phyloP scores from a whole-genome alignment of 2,797 vertebrate genomes.

The Lycodopsis pacificus region DNA sequence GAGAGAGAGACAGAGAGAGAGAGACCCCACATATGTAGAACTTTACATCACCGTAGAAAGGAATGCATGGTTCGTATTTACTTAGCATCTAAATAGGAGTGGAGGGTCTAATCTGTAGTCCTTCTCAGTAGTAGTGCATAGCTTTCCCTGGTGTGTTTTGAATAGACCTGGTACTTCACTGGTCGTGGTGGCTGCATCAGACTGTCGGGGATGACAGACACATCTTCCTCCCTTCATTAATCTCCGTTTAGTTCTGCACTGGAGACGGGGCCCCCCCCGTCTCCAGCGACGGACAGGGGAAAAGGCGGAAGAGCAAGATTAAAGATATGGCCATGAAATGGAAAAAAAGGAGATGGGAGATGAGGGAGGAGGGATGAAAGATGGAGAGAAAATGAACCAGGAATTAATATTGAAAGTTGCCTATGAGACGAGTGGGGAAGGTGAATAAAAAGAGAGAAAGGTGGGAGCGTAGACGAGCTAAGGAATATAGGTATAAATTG shows the following conservation, averaged over 20 bases:
- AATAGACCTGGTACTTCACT: conserved; percentile 60
- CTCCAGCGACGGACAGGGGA: conserved; percentile 52
- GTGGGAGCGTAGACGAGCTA: conserved; percentile 31
- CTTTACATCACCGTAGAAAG: conserved; percentile 29
- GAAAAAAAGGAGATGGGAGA: conserved; percentile 65
- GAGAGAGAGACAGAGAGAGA: conserved; percentile 47
- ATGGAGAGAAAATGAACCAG: conserved; percentile 41
- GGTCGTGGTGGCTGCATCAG: conserved; percentile 66
- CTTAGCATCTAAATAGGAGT: conserved; percentile 55
- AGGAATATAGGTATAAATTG: conserved; percentile 68
- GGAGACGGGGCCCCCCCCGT: too few species aligned
- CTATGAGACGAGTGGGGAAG: conserved; percentile 38
- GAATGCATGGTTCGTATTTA: conserved; percentile 56
- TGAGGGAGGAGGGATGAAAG: conserved; percentile 34
- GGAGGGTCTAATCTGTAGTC: conserved; percentile 59
- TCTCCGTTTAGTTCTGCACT: conserved; percentile 84
- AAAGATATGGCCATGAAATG: conserved; percentile 78
- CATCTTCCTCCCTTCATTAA: conserved; percentile 81
- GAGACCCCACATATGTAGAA: conserved; percentile 37
- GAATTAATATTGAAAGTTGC: conserved; percentile 56
- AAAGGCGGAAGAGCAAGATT: conserved; percentile 67
- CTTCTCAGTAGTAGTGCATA: conserved; percentile 41
- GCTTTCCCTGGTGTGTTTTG: conserved; percentile 59
- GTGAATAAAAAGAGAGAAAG: conserved; percentile 20
- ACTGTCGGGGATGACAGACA: conserved; percentile 80